These are phyloP conservation scores for Neosalanx taihuensis DNA, from an alignment of 2,797 vertebrate genomes.

Conservation along the genomic window DNA sequence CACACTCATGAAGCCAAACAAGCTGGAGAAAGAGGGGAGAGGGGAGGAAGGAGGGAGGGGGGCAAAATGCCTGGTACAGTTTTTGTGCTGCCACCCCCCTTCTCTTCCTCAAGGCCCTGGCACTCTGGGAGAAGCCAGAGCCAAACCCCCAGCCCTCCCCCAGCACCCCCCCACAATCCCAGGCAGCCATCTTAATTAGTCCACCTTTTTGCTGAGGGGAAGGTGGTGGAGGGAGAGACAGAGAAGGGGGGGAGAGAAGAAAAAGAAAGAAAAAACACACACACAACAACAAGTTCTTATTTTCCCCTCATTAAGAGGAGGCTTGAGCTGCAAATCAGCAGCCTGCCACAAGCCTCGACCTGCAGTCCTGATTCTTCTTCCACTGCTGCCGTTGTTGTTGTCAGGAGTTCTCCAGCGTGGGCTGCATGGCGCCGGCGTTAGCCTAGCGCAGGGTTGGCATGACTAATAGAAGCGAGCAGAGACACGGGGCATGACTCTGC, in stretches of 20 bases:
- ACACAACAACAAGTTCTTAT: slow-evolving; percentile 66
- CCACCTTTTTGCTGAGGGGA: slow-evolving; percentile 56
- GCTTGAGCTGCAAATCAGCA: slow-evolving; percentile 66
- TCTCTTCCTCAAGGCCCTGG: slow-evolving; percentile 53
- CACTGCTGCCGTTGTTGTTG: slow-evolving; percentile 49
- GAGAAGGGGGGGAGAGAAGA: slow-evolving; percentile 20
- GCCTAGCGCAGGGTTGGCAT: slow-evolving; percentile 50
- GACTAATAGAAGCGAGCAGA: slow-evolving; percentile 56
- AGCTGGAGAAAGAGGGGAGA: slow-evolving; percentile 22
- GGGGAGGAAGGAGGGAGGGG: slow-evolving; percentile 26
- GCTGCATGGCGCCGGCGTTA: slow-evolving; percentile 49
- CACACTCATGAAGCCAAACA: slow-evolving; percentile 55
- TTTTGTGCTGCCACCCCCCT: slow-evolving; percentile 50
- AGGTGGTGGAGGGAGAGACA: slow-evolving; percentile 45
- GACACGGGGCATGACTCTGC: slow-evolving; percentile 55
- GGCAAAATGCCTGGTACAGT: slow-evolving; percentile 36
- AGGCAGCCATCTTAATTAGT: slow-evolving; percentile 69
- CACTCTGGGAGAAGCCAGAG: slow-evolving; percentile 47
- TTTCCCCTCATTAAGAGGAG: slow-evolving; percentile 70
- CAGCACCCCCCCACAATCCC: slow-evolving; percentile 47
- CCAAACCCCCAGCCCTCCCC: slow-evolving; percentile 18
- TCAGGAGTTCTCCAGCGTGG: slow-evolving; percentile 61
- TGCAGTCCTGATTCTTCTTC: slow-evolving; percentile 47
- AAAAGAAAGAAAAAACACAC: slow-evolving; percentile 48
- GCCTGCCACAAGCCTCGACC: slow-evolving; percentile 67